These are phyloP conservation scores for Hydrochoerus hydrochaeris DNA, from an alignment of 2,113 vertebrate species.

Conservation along the genomic window DNA sequence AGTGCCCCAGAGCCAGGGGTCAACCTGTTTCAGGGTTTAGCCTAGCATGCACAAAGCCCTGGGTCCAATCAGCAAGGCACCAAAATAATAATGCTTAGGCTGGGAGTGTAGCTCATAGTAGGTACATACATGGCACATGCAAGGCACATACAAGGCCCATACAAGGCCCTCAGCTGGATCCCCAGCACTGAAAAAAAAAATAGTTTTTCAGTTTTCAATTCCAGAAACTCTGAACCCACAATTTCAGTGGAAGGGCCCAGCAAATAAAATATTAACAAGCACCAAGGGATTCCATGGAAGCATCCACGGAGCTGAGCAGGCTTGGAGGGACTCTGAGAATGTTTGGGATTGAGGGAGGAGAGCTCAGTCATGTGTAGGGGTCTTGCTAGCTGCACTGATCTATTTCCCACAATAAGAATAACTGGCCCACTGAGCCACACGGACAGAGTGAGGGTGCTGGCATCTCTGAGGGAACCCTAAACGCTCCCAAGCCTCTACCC, in stretches of 20 bases:
- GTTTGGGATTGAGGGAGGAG: neutral
- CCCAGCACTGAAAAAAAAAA: neutral
- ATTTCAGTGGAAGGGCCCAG: neutral
- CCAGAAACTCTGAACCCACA: neutral
- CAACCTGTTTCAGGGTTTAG: neutral
- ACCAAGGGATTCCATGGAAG: neutral
- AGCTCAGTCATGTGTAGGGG: neutral
- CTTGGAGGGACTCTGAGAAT: neutral
- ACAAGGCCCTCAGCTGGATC: neutral
- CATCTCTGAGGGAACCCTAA: neutral
- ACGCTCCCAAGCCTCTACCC: neutral
- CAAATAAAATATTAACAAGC: conserved; percentile 31
- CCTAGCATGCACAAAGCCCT: neutral
- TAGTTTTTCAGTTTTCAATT: neutral
- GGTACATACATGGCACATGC: too few relatives aligned
- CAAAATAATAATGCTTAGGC: neutral
- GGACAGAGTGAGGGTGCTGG: too few relatives aligned
- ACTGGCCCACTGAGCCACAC: neutral
- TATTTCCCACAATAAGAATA: neutral
- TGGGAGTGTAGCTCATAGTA: neutral
- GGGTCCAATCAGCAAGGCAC: neutral
- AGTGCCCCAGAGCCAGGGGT: neutral
- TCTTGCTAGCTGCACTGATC: neutral
- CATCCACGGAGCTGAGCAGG: neutral
- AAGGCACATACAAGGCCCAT: neutral